Base-by-base conservation (phyloP, 2,113 vertebrate species). In the Stercorarius parasiticus region DNA sequence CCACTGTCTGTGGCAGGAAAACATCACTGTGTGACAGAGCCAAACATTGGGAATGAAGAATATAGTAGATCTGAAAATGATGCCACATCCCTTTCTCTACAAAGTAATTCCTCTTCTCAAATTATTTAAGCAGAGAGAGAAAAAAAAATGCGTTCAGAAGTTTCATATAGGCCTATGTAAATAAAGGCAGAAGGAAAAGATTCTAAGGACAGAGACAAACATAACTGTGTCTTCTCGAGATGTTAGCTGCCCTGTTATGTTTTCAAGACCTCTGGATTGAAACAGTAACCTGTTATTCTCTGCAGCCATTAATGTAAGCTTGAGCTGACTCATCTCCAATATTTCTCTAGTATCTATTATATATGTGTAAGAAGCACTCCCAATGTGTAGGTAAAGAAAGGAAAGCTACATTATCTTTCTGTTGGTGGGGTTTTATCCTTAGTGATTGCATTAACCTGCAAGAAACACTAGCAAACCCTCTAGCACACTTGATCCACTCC, bases 211-310 rank as follows among this genome's bases (percentile, higher is more conserved):
- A 76, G 62, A 42, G 32, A 79, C 15, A 82, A 91, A 80, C 15
- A 17, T 29, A 77, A 64, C 58, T 66, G 40, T 11, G 19, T 70
- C 32, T 78, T 90, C 77, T 91, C 58, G 34, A 94, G 94, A 91
- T 50, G 11, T 55, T 81, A 88, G 17, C 32, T 80, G 45, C 49
- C 70, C 22, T 73, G 11, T 82, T 91, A 70, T 14, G 19, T 88
- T 95, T 93, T 88, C 66, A 90, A 85, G 93, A 89, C n/a, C 78
- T 93, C 42, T 83, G 90, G 62, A 83, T 47, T 91, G 94, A 87
- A 95, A 94, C 0, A 3, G 36, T 82, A 93, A 90, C 70, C 58
- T 58, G 42, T 82, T 82, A 83, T 78, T 89, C 47, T 90, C 66
- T 93, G 81, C 49, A 95, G 74, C 71, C 71, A 56, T 91, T 73